Percentiles rank a stretch among this genome's conserved stretches.
phyloP scores from a whole-genome alignment of 2,113 vertebrate species.

The Ranitomeya variabilis region DNA sequence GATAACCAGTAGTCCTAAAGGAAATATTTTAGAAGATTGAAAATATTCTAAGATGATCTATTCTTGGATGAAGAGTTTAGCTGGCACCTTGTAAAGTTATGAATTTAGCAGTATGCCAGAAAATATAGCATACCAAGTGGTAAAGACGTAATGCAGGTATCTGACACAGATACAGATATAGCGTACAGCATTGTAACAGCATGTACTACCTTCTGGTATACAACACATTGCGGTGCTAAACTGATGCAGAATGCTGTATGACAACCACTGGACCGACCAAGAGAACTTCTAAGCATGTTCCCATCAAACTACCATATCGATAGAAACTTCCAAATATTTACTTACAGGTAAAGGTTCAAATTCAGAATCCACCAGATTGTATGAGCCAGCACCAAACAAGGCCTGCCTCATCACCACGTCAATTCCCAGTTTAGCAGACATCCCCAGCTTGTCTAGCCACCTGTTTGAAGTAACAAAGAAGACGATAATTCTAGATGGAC shows the following conservation, averaged over 20 bases:
- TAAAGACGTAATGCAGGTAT: background rate
- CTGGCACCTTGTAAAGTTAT: too few species aligned
- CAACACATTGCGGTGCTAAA: background rate
- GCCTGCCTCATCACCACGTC: slow-evolving; percentile 93
- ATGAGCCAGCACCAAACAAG: slow-evolving; percentile 85
- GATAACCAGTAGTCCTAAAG: slow-evolving; percentile 94
- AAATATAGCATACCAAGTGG: too few species aligned
- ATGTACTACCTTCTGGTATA: background rate
- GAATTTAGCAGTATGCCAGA: too few species aligned
- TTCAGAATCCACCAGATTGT: slow-evolving; percentile 86
- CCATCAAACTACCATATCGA: background rate
- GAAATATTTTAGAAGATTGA: background rate
- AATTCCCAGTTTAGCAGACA: slow-evolving; percentile 83
- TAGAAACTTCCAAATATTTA: slow-evolving; percentile 39
- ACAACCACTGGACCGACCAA: background rate
- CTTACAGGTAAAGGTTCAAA: slow-evolving; percentile 89
- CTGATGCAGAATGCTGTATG: background rate
- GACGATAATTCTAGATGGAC: background rate
- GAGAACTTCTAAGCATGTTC: background rate
- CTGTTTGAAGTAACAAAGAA: slow-evolving; percentile 68
- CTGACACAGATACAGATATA: background rate
- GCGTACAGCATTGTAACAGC: background rate
- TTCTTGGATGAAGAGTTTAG: too few species aligned
- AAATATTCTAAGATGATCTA: background rate
- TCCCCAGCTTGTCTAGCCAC: slow-evolving; percentile 96